These are phyloP conservation scores for Sebastes vulpes DNA, from an alignment of 2,797 vertebrate species.

Conservation along the genomic window DNA sequence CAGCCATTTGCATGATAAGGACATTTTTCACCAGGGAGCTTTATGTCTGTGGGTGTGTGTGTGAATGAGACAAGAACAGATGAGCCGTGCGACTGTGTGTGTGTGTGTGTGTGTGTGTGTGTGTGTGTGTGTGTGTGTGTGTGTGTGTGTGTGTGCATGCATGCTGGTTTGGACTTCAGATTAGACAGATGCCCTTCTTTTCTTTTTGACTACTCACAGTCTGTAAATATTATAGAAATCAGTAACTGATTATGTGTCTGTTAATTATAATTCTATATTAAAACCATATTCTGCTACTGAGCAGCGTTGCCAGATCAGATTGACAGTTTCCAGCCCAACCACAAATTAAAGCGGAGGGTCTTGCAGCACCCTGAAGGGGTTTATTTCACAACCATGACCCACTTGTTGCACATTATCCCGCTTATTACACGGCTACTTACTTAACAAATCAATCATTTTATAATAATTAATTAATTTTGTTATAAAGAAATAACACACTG, in stretches of 20 bases:
- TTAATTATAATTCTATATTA: background rate
- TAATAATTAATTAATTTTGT: too few species aligned
- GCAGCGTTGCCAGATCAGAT: background rate
- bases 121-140: conserved; percentile 10
- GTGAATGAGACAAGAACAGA: background rate
- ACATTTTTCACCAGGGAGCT: conserved; percentile 21
- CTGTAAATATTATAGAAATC: background rate
- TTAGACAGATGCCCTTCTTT: background rate
- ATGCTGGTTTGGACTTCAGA: background rate
- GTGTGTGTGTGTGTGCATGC: background rate
- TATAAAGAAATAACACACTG: too few species aligned
- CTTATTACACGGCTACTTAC: too few species aligned
- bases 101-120: conserved; percentile 14
- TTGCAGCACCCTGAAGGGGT: too few species aligned
- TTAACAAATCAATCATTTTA: too few species aligned
- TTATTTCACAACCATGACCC: too few species aligned
- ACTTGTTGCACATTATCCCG: accelerated
- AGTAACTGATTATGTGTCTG: background rate
- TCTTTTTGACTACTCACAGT: background rate
- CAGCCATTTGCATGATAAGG: conserved; percentile 27
- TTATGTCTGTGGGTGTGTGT: conserved; percentile 16
- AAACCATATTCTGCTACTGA: background rate
- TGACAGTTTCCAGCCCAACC: too few species aligned
- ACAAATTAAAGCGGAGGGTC: too few species aligned
- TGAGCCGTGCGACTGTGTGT: background rate